A percentile compares a stretch with the other conserved stretches of the same genome.
These are phyloP conservation scores for Calameuta idolon DNA, from an alignment of 2,888 invertebrate species.

Conservation along the genomic window DNA sequence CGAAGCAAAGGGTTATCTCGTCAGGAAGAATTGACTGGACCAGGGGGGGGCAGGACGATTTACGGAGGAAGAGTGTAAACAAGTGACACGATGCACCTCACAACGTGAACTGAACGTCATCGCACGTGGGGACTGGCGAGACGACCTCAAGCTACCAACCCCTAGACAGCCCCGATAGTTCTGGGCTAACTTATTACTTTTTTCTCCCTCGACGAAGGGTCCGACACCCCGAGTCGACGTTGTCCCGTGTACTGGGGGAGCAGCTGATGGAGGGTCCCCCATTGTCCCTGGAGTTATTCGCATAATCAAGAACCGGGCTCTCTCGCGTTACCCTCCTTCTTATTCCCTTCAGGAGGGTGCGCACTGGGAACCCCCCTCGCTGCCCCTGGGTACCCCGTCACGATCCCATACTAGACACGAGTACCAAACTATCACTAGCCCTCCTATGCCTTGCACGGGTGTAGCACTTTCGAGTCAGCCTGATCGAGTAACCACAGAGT, in stretches of 20 bases:
- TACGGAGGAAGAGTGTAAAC: conserved; percentile 18
- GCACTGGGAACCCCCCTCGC: not conserved
- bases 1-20: not conserved
- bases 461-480: not conserved
- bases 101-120: conserved; percentile 34
- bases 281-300: conserved; percentile 60
- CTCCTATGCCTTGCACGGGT: not conserved
- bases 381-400: not conserved
- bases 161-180: conserved; percentile 19
- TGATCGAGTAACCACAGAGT: not conserved
- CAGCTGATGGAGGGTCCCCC: conserved; percentile 59
- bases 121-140: conserved; percentile 15
- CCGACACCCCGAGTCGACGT: conserved; percentile 64
- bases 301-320: conserved; percentile 52
- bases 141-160: not conserved
- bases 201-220: conserved; percentile 48
- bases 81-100: conserved; percentile 44
- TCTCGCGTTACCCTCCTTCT: conserved; percentile 51
- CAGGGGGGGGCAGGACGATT: no score
- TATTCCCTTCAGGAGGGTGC: conserved; percentile 2
- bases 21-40: not conserved
- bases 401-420: not conserved
- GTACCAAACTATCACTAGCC: not conserved
- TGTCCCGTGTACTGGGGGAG: conserved; percentile 36
- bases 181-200: conserved; percentile 63